A percentile compares a stretch with the other conserved stretches of the same genome.
Conservation (phyloP, 2,797 vertebrate species). For the Aphelocoma californica region DNA sequence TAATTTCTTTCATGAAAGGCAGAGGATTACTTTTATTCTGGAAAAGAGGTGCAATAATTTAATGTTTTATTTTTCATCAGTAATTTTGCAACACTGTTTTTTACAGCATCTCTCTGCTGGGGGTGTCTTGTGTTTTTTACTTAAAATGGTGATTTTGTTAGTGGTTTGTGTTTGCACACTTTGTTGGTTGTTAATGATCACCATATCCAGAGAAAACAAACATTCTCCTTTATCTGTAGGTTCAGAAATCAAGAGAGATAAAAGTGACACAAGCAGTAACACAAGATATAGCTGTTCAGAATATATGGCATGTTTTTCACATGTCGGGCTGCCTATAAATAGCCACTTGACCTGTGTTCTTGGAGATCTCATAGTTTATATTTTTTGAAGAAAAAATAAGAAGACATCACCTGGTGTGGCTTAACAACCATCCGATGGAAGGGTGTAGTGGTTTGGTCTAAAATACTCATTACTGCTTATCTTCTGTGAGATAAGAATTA, state of each 20-base stretch:
- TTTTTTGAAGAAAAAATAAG: background rate
- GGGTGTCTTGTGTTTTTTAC: background rate
- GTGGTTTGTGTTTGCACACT: rapidly evolving
- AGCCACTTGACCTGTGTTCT: background rate
- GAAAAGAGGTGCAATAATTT: background rate
- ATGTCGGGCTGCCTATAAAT: background rate
- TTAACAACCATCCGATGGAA: background rate
- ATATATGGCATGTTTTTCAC: background rate
- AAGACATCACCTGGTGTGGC: rapidly evolving
- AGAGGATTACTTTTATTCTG: background rate
- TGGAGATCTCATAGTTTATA: background rate
- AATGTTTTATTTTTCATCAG: background rate
- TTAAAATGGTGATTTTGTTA: background rate
- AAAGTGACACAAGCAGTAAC: background rate
- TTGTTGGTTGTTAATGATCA: background rate
- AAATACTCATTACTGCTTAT: no score
- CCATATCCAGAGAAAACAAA: background rate
- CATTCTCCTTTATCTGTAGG: background rate
- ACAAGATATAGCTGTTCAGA: background rate
- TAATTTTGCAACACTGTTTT: background rate
- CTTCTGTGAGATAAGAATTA: no score
- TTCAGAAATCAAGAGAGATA: background rate
- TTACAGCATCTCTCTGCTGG: background rate
- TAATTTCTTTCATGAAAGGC: background rate
- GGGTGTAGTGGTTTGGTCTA: no score